Evolutionary conservation across 1,140 invertebrate genomes (phyloP), one percentile per base, ranked within the genome.

Genomic region (Berghia stephanieae): DNA sequence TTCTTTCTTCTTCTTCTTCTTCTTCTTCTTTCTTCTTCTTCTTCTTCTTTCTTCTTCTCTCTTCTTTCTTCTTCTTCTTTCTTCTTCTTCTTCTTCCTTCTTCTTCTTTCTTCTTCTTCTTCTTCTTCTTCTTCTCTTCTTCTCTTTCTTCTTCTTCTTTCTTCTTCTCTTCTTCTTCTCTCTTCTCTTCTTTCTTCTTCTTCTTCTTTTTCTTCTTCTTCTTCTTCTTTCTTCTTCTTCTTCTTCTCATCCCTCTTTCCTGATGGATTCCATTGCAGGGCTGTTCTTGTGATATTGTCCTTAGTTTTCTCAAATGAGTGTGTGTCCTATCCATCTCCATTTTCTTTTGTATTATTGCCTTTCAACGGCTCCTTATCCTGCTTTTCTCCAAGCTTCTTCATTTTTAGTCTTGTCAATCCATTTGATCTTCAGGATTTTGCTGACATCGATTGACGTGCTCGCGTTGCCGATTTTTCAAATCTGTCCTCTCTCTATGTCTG

Each of bases 31-130:
- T 27, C 38, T 36, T 72, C 38, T 72, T 10, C 46, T 49, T 44
- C 43, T 44, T 36, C 31, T 10, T 46, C 24, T 72, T 44, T 46
- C 43, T 49, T 24, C 46, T 24, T 72, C 69, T 72, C 27, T 72
- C 27, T 72, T 44, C 38, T 18, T 72, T 44, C 52, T 18, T 72
- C 69, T 44, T 3, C 52, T 44, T 72, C 43, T 72, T 44, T 72
- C 3, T 44, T 27, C n/a, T 3, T 43, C 43, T 72, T 3, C 34
- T 10, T 27, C 3, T 43, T 31, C 34, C 6, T 66, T 5, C 40
- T 5, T 66, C 55, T 6, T 31, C 5, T 31, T 6, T 31, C 5
- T 31, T 6, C 55, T 6, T 31, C 5, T 31, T 6, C 55, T 6
- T 31, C 24, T 24, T 52, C 46, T 52, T 24, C 24, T 24, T 52